Conservation (phyloP, 2,113 vertebrate genomes). For the Platichthys stellatus region DNA sequence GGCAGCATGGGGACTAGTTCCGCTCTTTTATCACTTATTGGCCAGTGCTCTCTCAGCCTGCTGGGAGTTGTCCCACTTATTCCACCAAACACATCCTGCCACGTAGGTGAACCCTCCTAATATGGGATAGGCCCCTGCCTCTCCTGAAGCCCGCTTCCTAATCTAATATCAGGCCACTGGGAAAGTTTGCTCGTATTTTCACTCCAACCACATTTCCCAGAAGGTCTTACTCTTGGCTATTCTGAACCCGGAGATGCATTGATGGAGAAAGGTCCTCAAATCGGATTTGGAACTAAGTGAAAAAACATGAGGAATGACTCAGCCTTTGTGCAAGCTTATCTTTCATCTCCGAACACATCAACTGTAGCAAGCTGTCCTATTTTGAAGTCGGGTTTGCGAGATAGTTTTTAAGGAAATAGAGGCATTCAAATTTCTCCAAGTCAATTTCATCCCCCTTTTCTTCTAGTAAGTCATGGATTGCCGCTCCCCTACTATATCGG, state of each 20-base stretch:
- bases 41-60: conserved; percentile 74
- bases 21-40: conserved; percentile 79
- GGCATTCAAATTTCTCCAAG: conserved; percentile 69
- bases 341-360: conserved; percentile 66
- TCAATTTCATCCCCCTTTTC: conserved; percentile 70
- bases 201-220: conserved; percentile 76
- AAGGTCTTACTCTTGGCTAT: conserved; percentile 58
- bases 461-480: conserved; percentile 71
- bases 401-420: conserved; percentile 63
- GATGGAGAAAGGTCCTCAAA: conserved; percentile 64
- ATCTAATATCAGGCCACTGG: conserved; percentile 76
- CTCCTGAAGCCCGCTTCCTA: conserved; percentile 60
- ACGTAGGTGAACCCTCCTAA: conserved; percentile 77
- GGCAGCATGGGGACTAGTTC: conserved; percentile 65
- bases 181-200: conserved; percentile 68
- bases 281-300: conserved; percentile 61
- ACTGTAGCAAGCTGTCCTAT: conserved; percentile 58
- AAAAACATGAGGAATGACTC: conserved; percentile 62
- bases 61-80: conserved; percentile 84
- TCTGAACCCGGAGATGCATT: conserved; percentile 54
- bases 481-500: conserved; percentile 59
- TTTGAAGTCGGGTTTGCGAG: conserved; percentile 57
- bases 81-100: conserved; percentile 72
- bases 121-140: conserved; percentile 61
- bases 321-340: conserved; percentile 54